Evolutionary conservation across 2,888 invertebrate species (phyloP).

Genomic region (Drosophila atroscutellata): DNA sequence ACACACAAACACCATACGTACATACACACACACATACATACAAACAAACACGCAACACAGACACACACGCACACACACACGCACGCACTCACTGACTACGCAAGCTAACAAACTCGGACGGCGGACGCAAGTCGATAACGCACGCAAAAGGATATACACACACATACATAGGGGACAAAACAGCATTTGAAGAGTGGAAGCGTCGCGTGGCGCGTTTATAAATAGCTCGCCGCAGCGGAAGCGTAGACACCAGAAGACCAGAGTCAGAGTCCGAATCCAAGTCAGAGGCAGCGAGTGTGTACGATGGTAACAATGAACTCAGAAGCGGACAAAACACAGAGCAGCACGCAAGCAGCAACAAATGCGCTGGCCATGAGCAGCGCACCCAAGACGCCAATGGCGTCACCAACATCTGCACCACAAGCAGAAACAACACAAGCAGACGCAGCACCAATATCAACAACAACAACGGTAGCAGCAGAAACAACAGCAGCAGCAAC

Average conservation of each 20-base stretch:
- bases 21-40: slow-evolving; percentile 33
- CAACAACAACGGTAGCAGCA: slow-evolving; percentile 5
- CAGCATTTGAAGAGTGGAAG: slow-evolving; percentile 25
- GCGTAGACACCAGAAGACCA: slow-evolving; percentile 21
- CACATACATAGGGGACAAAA: slow-evolving; percentile 23
- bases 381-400: slow-evolving; percentile 63
- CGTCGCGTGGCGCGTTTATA: slow-evolving; percentile 32
- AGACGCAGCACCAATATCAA: slow-evolving; percentile 1
- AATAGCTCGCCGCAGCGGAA: slow-evolving; percentile 47
- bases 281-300: slow-evolving; percentile 26
- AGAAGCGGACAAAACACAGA: slow-evolving; percentile 84
- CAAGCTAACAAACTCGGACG: neutral
- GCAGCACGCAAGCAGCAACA: slow-evolving; percentile 71
- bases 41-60: slow-evolving; percentile 7
- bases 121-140: slow-evolving; percentile 37
- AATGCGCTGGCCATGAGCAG: slow-evolving; percentile 69
- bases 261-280: neutral
- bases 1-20: slow-evolving; percentile 1
- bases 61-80: neutral
- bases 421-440: slow-evolving; percentile 8
- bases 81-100: slow-evolving; percentile 5
- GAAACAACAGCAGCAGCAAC: slow-evolving; percentile 17
- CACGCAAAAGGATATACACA: slow-evolving; percentile 35
- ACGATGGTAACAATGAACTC: slow-evolving; percentile 85
- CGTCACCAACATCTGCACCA: slow-evolving; percentile 28